Conservation (phyloP, 2,888 invertebrate genomes). For the Oscheius sp. region DNA sequence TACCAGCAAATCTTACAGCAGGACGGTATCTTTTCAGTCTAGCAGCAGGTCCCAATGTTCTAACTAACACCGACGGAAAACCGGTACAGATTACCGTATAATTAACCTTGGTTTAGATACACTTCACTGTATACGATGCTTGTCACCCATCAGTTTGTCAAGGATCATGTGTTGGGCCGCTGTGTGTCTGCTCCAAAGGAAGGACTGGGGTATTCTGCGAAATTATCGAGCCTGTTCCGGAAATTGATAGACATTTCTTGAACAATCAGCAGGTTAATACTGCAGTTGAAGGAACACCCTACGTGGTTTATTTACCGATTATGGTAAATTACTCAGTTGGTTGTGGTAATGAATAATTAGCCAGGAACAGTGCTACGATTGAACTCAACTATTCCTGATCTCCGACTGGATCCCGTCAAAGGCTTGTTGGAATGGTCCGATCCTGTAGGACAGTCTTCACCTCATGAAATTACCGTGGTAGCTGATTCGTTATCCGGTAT, state of each 20-base stretch:
- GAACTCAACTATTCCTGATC: constrained; percentile 52
- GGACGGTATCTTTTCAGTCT: constrained; percentile 56
- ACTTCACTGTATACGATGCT: constrained; percentile 62
- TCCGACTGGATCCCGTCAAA: constrained; percentile 52
- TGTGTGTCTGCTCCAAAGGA: constrained; percentile 62
- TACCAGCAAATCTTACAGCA: constrained; percentile 50
- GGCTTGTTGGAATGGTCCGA: constrained; percentile 57
- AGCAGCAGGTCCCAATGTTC: constrained; percentile 23
- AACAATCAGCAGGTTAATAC: constrained; percentile 52
- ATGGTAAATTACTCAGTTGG: constrained; percentile 29
- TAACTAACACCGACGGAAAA: constrained; percentile 20
- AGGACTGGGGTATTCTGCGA: constrained; percentile 55
- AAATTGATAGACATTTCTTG: constrained; percentile 48
- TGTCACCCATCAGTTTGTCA: constrained; percentile 58
- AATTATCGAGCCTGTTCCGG: constrained; percentile 49
- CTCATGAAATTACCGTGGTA: constrained; percentile 55
- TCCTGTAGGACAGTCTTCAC: constrained; percentile 54
- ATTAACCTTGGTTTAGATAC: constrained; percentile 54
- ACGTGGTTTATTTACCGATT: constrained; percentile 59
- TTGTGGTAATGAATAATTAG: constrained; percentile 3
- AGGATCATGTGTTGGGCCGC: constrained; percentile 62
- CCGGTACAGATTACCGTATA: constrained; percentile 1
- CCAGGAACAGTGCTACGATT: constrained; percentile 41
- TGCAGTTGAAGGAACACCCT: constrained; percentile 60
- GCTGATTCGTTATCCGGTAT: constrained; percentile 51